phyloP scores from a whole-genome alignment of 2,888 invertebrate genomes.

The Hyles lineata region DNA sequence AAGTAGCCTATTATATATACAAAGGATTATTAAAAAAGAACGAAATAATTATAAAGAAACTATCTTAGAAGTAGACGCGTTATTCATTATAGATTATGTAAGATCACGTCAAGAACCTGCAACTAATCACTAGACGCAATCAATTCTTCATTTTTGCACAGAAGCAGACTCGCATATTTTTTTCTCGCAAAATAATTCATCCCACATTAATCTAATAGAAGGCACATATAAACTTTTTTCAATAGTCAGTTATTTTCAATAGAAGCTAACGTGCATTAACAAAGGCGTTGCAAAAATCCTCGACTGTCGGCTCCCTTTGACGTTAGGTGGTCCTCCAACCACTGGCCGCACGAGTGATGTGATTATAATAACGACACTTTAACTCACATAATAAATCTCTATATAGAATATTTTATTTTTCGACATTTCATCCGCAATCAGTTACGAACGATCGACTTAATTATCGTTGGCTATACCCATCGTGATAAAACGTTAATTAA shows the following conservation, averaged over 20 bases:
- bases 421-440: constrained; percentile 53
- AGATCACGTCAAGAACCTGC: constrained; percentile 1
- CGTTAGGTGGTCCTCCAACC: constrained; percentile 75
- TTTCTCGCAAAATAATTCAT: constrained; percentile 32
- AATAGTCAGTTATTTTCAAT: constrained; percentile 62
- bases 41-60: not conserved
- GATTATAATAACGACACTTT: constrained; percentile 83
- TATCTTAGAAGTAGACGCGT: not conserved
- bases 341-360: constrained; percentile 69
- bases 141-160: constrained; percentile 2
- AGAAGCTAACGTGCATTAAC: constrained; percentile 65
- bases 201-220: constrained; percentile 47
- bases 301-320: constrained; percentile 78
- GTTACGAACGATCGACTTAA: constrained; percentile 55
- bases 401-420: constrained; percentile 41
- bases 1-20: not conserved
- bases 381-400: constrained; percentile 67
- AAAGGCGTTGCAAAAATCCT: constrained; percentile 79
- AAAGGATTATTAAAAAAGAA: not conserved
- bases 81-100: constrained; percentile 1
- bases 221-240: constrained; percentile 44
- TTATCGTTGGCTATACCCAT: constrained; percentile 55
- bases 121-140: not conserved
- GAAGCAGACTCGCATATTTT: constrained; percentile 30
- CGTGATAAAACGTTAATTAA: constrained; percentile 66